These are phyloP conservation scores for Rhincodon typus DNA, from an alignment of 2,797 vertebrate species.

Conservation along the genomic window DNA sequence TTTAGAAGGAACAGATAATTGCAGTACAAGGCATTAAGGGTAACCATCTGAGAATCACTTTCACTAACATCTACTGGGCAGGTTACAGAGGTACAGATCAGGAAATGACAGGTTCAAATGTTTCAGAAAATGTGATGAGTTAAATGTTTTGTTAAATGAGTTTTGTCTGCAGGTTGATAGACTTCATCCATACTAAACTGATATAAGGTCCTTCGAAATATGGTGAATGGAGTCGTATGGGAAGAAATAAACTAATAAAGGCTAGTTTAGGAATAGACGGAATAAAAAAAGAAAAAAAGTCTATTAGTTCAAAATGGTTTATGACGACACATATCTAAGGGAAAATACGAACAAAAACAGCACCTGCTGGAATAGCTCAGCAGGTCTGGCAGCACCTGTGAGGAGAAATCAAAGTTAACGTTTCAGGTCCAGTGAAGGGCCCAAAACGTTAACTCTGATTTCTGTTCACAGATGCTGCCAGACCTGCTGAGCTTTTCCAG, in stretches of 20 bases:
- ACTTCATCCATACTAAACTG: background rate
- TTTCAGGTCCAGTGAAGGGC: no score
- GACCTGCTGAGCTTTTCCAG: no score
- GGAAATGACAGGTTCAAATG: background rate
- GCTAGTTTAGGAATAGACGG: background rate
- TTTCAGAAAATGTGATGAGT: background rate
- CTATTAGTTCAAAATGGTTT: background rate
- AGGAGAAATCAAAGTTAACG: no score
- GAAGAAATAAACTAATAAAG: background rate
- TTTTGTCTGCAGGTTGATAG: background rate
- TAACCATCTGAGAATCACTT: background rate
- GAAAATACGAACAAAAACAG: background rate
- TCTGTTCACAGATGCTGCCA: no score
- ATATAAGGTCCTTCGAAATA: background rate
- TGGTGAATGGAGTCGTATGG: background rate
- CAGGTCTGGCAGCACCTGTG: no score
- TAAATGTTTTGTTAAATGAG: background rate
- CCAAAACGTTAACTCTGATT: no score
- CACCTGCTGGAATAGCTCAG: no score
- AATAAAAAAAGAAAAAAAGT: background rate
- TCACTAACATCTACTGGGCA: background rate
- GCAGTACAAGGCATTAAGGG: background rate
- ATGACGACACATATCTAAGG: background rate
- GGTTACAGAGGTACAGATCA: background rate
- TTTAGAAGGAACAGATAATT: background rate